A percentile compares a stretch with the other conserved stretches of the same genome.
phyloP scores from a whole-genome alignment of 1,140 invertebrate species.

The Bathynomus jamesi region DNA sequence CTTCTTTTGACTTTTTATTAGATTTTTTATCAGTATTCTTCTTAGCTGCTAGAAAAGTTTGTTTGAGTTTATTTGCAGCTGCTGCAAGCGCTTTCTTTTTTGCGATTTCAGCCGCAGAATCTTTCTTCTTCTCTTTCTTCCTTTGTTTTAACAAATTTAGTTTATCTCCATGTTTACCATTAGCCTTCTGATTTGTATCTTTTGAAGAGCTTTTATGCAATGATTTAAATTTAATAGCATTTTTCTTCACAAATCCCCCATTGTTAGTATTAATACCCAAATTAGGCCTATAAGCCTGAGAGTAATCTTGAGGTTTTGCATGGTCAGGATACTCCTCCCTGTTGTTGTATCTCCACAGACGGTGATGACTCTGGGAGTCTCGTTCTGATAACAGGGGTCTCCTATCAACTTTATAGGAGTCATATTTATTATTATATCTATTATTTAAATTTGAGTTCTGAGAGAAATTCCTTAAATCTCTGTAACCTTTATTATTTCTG shows the following conservation, averaged over 20 bases:
- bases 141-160: not conserved
- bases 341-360: not conserved
- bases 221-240: no score
- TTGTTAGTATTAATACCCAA: no score
- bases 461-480: not conserved
- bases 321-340: not conserved
- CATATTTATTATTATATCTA: not conserved
- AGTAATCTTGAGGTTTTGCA: not conserved
- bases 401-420: not conserved
- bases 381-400: not conserved
- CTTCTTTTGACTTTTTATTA: not conserved
- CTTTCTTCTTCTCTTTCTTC: constrained; percentile 21
- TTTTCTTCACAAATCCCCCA: no score
- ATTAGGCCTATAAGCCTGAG: not conserved
- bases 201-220: no score
- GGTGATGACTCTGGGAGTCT: not conserved
- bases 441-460: not conserved
- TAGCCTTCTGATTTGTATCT: no score
- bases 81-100: constrained; percentile 34
- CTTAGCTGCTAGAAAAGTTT: constrained; percentile 31
- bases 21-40: constrained; percentile 14
- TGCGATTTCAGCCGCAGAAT: constrained; percentile 23
- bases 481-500: not conserved
- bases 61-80: constrained; percentile 29
- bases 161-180: no score